Conservation (phyloP, 2,113 vertebrate genomes). For the Seriola rivoliana region DNA sequence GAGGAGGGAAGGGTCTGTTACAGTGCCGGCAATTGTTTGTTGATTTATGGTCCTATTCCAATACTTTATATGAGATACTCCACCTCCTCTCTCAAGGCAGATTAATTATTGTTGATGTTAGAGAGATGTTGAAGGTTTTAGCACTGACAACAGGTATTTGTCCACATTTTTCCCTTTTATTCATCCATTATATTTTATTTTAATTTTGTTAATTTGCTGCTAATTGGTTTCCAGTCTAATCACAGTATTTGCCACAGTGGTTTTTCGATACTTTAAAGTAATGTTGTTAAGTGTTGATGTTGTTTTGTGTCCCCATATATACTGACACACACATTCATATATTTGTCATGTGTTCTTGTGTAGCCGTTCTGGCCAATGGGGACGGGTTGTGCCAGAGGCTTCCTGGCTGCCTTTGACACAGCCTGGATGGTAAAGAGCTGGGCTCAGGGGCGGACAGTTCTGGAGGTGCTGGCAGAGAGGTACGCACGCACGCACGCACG, state of each 20-base stretch:
- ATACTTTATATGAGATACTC: background rate
- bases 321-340: background rate
- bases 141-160: background rate
- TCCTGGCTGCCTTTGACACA: conserved; percentile 95
- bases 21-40: background rate
- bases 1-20: background rate
- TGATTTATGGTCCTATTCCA: background rate
- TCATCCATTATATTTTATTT: background rate
- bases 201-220: too few species aligned
- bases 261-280: background rate
- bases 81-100: background rate
- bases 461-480: conserved; percentile 96
- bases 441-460: conserved; percentile 88
- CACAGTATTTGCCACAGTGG: background rate
- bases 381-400: conserved; percentile 96
- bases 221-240: background rate
- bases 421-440: conserved; percentile 97
- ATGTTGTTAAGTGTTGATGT: background rate
- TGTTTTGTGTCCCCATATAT: background rate
- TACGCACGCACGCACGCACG: conserved; percentile 55
- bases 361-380: conserved; percentile 99
- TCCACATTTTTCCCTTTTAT: background rate
- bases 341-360: conserved; percentile 32
- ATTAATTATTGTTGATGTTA: background rate
- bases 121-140: background rate